Evolutionary conservation across 1,140 invertebrate species (phyloP).

Genomic region (Bombus ignitus): DNA sequence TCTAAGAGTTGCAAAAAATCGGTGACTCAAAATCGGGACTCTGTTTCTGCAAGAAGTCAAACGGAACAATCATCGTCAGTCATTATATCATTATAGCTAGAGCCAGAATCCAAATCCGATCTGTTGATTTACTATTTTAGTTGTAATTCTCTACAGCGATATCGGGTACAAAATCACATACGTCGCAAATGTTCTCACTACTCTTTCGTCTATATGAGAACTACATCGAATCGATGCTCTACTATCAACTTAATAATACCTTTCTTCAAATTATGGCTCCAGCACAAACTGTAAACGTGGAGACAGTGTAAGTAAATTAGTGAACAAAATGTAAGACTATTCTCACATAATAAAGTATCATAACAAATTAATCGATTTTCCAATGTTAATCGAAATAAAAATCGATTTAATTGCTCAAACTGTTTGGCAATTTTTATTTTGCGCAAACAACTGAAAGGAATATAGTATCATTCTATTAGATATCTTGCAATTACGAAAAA

Average conservation of each 20-base stretch:
- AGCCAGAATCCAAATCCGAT: constrained; percentile 44
- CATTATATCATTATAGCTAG: constrained; percentile 16
- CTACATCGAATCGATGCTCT: constrained; percentile 60
- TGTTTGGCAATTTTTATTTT: neutral
- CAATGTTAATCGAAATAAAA: neutral
- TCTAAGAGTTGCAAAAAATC: neutral
- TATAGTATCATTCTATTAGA: neutral
- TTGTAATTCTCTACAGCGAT: constrained; percentile 32
- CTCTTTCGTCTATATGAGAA: constrained; percentile 57
- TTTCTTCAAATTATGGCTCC: constrained; percentile 69
- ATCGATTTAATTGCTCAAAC: neutral
- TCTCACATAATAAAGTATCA: neutral
- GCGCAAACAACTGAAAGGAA: neutral
- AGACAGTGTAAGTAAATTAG: constrained; percentile 70
- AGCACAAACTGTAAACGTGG: constrained; percentile 73
- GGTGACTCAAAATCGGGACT: neutral
- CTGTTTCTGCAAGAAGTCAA: neutral
- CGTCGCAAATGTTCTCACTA: constrained; percentile 54
- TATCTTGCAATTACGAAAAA: no score
- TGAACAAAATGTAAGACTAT: neutral
- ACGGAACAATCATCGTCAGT: neutral
- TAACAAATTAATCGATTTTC: neutral
- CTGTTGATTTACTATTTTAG: constrained; percentile 6
- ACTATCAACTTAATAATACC: constrained; percentile 70
- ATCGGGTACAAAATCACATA: constrained; percentile 25